Evolutionary conservation across 2,888 invertebrate genomes (phyloP).

Genomic region (Chironomus tentans): DNA sequence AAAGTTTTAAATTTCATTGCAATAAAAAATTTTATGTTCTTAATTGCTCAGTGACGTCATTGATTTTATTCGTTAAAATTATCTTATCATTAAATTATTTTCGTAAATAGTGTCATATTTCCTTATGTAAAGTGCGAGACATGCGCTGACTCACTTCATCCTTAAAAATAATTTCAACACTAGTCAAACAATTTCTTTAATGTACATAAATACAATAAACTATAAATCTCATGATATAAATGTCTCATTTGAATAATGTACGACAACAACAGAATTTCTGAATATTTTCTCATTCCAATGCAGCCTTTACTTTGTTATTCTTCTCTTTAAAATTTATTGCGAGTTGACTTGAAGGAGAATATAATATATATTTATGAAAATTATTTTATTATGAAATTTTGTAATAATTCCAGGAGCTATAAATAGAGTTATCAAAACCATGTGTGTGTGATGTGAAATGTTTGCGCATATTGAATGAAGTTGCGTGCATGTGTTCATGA

Average conservation of each 20-base stretch:
- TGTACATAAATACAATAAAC: background rate
- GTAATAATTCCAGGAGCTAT: constrained; percentile 25
- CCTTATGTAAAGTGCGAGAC: background rate
- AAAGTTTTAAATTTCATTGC: no score
- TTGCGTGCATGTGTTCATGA: no score
- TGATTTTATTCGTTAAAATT: no score
- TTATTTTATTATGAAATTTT: background rate
- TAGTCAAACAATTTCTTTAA: no score
- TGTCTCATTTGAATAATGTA: constrained; percentile 23
- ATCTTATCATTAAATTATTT: background rate
- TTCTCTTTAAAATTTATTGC: constrained; percentile 7
- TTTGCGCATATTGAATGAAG: background rate
- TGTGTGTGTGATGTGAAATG: constrained; percentile 10
- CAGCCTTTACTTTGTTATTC: background rate
- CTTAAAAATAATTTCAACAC: no score
- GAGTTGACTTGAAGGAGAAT: constrained; percentile 1
- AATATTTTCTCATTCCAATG: background rate
- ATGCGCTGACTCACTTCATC: constrained; percentile 17
- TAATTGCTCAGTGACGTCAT: no score
- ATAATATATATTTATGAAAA: no score
- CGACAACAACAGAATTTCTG: constrained; percentile 6
- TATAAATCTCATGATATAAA: constrained; percentile 19
- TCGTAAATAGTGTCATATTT: background rate
- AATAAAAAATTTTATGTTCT: no score
- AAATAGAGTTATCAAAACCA: constrained; percentile 24